These are phyloP conservation scores for Upupa epops DNA, from an alignment of 2,113 vertebrate genomes.

Conservation along the genomic window DNA sequence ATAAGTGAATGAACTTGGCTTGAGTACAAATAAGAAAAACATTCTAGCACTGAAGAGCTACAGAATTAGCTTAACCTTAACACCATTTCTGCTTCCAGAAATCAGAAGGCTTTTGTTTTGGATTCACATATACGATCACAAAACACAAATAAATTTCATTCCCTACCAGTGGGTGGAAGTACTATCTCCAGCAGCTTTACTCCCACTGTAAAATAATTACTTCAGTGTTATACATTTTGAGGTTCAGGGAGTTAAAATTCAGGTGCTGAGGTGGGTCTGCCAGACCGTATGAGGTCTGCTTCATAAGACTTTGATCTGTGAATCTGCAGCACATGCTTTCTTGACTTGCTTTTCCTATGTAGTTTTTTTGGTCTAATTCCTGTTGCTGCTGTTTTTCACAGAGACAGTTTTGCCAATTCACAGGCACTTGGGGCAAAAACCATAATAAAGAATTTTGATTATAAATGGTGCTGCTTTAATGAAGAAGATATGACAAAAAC, in stretches of 20 bases:
- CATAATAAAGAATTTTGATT: neutral
- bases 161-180: neutral
- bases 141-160: conserved; percentile 14
- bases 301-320: neutral
- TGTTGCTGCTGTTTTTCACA: neutral
- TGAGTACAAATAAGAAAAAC: conserved; percentile 2
- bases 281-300: neutral
- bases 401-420: neutral
- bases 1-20: conserved; percentile 35
- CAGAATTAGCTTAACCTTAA: conserved; percentile 44
- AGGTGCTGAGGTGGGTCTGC: neutral
- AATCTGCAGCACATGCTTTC: neutral
- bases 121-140: conserved; percentile 27
- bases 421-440: neutral
- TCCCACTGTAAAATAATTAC: neutral
- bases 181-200: neutral
- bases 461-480: neutral
- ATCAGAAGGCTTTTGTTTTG: neutral
- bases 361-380: neutral
- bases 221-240: neutral
- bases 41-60: conserved; percentile 7
- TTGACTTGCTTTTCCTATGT: neutral
- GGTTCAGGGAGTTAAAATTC: neutral
- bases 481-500: neutral
- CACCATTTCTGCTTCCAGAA: conserved; percentile 4